Percentiles rank a stretch among this genome's conserved stretches.
phyloP scores from a whole-genome alignment of 2,113 vertebrate genomes.

The Chionomys nivalis region DNA sequence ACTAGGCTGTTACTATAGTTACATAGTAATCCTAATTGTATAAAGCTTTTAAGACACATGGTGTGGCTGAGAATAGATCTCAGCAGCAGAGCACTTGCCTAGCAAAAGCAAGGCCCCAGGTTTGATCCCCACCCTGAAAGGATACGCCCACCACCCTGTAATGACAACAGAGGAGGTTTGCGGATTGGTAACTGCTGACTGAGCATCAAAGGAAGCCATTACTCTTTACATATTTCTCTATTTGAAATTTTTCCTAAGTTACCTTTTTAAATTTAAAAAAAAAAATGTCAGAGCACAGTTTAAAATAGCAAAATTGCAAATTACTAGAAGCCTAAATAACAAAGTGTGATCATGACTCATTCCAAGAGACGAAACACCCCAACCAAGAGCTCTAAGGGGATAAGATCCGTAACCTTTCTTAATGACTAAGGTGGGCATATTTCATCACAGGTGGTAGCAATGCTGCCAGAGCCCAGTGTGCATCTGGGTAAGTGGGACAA shows the following conservation, averaged over 20 bases:
- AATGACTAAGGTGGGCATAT: no score
- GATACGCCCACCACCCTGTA: no score
- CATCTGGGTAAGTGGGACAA: neutral
- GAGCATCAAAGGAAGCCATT: neutral
- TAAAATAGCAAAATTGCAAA: neutral
- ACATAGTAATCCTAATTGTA: neutral
- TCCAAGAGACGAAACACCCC: neutral
- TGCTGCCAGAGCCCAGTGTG: neutral
- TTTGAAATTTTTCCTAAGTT: neutral
- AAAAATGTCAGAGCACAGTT: neutral
- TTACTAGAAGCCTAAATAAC: neutral
- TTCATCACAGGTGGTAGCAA: neutral
- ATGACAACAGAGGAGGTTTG: neutral
- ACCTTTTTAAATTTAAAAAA: constrained; percentile 21
- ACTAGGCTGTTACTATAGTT: neutral
- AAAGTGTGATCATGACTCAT: neutral
- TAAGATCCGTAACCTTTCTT: neutral
- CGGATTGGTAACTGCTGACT: neutral
- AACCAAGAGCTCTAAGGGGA: neutral
- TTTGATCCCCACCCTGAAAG: neutral
- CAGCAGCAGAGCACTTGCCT: neutral
- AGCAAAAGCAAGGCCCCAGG: neutral
- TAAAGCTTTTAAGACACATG: neutral
- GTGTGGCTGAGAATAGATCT: neutral
- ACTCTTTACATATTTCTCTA: neutral